These are phyloP conservation scores for Pissodes strobi DNA, from an alignment of 1,140 invertebrate species.

Conservation along the genomic window DNA sequence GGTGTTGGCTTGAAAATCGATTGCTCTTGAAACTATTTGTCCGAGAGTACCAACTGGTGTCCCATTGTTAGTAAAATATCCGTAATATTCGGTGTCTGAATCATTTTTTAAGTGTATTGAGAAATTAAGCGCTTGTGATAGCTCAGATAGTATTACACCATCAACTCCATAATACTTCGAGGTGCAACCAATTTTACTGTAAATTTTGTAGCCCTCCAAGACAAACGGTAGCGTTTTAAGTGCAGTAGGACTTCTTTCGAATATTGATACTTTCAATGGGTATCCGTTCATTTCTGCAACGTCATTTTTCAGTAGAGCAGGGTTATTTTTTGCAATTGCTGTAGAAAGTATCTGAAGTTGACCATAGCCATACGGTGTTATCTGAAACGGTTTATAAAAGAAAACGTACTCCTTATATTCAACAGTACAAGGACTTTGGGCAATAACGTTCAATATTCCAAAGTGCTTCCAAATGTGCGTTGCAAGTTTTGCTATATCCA, in stretches of 20 bases:
- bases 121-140: slow-evolving; percentile 23
- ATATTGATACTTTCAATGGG: slow-evolving; percentile 28
- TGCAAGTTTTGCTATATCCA: neutral
- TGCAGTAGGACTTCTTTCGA: slow-evolving; percentile 24
- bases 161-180: slow-evolving; percentile 19
- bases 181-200: neutral
- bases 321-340: neutral
- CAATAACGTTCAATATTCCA: slow-evolving; percentile 16
- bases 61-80: neutral
- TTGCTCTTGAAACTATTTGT: neutral
- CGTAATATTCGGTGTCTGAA: neutral
- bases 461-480: slow-evolving; percentile 4
- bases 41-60: slow-evolving; percentile 6
- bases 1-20: slow-evolving; percentile 25
- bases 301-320: slow-evolving; percentile 1
- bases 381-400: slow-evolving; percentile 25
- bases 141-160: slow-evolving; percentile 17
- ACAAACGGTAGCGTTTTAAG: neutral
- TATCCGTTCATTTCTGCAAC: slow-evolving; percentile 11
- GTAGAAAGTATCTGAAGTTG: neutral
- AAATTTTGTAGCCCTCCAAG: slow-evolving; percentile 1
- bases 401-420: neutral
- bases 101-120: too few species aligned
- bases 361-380: neutral
- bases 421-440: slow-evolving; percentile 6